Evolutionary conservation across 2,797 vertebrate genomes (phyloP).

Genomic region (Coranthus polyacanthus): DNA sequence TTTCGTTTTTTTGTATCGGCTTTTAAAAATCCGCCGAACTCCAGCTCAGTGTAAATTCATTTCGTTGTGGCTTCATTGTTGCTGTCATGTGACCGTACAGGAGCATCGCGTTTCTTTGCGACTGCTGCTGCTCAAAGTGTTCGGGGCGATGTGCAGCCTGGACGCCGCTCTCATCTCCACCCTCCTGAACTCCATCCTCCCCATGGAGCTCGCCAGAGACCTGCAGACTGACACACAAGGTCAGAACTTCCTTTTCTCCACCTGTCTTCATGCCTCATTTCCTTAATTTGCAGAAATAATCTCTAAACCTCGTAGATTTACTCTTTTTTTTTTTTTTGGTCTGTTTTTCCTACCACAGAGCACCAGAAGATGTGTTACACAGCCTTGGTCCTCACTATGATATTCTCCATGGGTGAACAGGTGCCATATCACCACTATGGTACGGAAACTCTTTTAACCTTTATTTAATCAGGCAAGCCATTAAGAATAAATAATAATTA

Average conservation of each 20-base stretch:
- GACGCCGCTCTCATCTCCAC: conserved; percentile 93
- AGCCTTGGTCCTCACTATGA: conserved; percentile 94
- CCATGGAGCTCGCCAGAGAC: conserved; percentile 98
- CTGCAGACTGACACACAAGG: conserved; percentile 95
- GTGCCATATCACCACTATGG: conserved; percentile 98
- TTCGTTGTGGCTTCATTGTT: neutral
- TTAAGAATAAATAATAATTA: too few species aligned
- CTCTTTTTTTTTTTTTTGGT: neutral
- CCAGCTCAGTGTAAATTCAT: neutral
- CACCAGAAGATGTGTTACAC: conserved; percentile 99
- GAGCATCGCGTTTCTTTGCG: conserved; percentile 92
- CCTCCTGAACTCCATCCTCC: conserved; percentile 94
- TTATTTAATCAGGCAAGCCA: neutral
- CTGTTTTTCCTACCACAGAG: conserved; percentile 81
- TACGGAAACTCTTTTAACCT: conserved; percentile 59
- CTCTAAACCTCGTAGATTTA: neutral
- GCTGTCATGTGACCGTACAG: conserved; percentile 73
- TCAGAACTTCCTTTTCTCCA: conserved; percentile 58
- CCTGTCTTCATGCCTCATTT: neutral
- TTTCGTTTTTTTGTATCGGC: too few species aligned
- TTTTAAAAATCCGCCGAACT: too few species aligned
- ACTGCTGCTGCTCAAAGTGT: conserved; percentile 95
- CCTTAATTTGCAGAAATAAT: too few species aligned
- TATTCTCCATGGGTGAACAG: conserved; percentile 97
- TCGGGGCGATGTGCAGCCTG: conserved; percentile 96